Evolutionary conservation across 2,113 vertebrate genomes (phyloP).

Genomic region (Pogona vitticeps): DNA sequence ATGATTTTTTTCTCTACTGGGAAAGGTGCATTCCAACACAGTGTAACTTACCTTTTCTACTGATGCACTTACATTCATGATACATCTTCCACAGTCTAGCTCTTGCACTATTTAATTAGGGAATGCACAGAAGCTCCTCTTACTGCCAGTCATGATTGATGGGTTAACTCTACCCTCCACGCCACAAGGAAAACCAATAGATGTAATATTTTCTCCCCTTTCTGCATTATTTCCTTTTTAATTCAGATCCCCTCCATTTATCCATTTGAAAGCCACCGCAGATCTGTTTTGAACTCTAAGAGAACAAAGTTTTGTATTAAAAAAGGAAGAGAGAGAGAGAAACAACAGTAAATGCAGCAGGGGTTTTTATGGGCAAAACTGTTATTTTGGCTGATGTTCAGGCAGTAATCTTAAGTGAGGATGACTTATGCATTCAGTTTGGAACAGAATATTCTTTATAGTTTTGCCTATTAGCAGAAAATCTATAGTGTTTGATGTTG

Average conservation of each 20-base stretch:
- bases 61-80: neutral
- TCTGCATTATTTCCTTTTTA: conserved; percentile 6
- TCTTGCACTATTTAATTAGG: conserved; percentile 14
- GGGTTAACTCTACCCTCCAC: conserved; percentile 9
- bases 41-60: neutral
- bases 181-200: neutral
- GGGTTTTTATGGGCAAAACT: conserved; percentile 2
- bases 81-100: conserved; percentile 10
- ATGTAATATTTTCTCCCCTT: neutral
- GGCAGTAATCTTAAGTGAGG: neutral
- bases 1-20: neutral
- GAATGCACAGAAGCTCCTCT: neutral
- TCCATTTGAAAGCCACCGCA: neutral
- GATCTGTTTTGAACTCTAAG: neutral
- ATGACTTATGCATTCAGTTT: conserved; percentile 13
- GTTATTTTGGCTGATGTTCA: conserved; percentile 17
- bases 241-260: neutral
- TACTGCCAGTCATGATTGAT: conserved; percentile 12
- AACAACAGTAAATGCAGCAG: neutral
- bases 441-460: neutral
- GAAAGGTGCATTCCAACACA: neutral
- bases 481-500: conserved; percentile 17
- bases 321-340: neutral
- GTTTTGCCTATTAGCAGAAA: conserved; percentile 13
- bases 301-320: neutral